Evolutionary conservation across 2,113 vertebrate genomes (phyloP), one percentile per base, ranked within the genome.

Genomic region (Varanus salvator): DNA sequence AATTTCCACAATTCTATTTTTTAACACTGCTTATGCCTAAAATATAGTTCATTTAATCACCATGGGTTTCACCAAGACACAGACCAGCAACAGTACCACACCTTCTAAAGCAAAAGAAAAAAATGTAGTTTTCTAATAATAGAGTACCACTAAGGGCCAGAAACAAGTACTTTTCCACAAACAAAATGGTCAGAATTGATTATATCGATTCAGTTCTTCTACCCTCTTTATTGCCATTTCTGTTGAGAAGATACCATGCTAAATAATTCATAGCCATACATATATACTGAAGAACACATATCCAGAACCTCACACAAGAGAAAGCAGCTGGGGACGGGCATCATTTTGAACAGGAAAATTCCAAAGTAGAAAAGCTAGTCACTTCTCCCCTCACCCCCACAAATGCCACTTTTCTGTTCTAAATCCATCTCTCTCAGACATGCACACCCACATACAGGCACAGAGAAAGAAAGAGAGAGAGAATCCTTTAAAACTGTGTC

Each of bases 11-110:
- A 66, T 94, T 92, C 86, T 90, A 75, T 81, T 31, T 64, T 44
- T n/a, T n/a, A 64, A 76, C 54, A 72, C 6, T 82, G 21, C 91
- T 93, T 87, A 17, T 38, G n/a, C n/a, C 80, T 93, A 84, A 78
- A 6, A 76, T 9, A 88, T 76, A n/a, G 69, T 38, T 50, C 12
- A 91, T 21, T 90, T 54, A 92, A 93, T 90, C 89, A 83, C 74
- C 38, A 92, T 34, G 3, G 57, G 74, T 89, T 86, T 27, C 93
- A 71, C 60, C 89, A 92, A 95, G 94, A 89, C 34, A 23, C 11
- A 93, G 76, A 82, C 89, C 50, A 66, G 14, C 87, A 19, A 90
- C 87, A 90, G n/a, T 34, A 84, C 75, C 81, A 48, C 29, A 90
- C 50, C 76, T 60, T 11, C 71, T 86, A 69, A 92, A 96, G 94